Evolutionary conservation across 2,797 vertebrate species (phyloP).

Genomic region (Esox masquinongy): DNA sequence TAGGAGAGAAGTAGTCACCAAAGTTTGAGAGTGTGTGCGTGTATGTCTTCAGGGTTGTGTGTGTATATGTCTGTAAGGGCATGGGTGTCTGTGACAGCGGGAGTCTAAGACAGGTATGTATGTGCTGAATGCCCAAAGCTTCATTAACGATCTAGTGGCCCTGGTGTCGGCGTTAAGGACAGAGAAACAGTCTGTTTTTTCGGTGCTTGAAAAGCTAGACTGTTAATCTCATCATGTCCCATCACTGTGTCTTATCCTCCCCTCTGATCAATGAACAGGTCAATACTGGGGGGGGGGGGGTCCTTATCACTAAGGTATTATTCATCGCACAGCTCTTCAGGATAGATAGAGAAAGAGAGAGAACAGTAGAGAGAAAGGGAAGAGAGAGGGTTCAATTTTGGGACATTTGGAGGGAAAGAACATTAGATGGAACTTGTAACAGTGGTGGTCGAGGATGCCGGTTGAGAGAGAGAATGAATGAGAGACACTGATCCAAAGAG

Average conservation of each 20-base stretch:
- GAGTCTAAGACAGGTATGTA: background rate
- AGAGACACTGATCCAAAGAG: constrained; percentile 13
- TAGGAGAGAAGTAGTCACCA: background rate
- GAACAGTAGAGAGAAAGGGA: background rate
- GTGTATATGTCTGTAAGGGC: background rate
- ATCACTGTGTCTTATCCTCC: constrained; percentile 25
- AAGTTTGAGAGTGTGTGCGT: background rate
- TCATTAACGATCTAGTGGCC: background rate
- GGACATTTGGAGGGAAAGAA: background rate
- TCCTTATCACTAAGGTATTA: background rate
- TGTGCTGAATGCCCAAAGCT: background rate
- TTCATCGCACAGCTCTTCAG: background rate
- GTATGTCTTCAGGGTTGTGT: background rate
- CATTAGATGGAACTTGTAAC: background rate
- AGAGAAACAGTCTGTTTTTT: constrained; percentile 8
- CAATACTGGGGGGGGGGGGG: constrained; percentile 18
- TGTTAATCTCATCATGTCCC: constrained; percentile 34
- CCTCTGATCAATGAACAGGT: constrained; percentile 47
- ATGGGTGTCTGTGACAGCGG: background rate
- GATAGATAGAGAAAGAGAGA: background rate
- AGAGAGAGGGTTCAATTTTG: background rate
- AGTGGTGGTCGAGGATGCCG: background rate
- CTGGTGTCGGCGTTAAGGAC: background rate
- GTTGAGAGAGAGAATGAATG: constrained; percentile 3
- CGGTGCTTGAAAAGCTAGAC: constrained; percentile 21